Base-by-base conservation (phyloP, 1,140 invertebrate genomes). In the Lucilia sericata region DNA sequence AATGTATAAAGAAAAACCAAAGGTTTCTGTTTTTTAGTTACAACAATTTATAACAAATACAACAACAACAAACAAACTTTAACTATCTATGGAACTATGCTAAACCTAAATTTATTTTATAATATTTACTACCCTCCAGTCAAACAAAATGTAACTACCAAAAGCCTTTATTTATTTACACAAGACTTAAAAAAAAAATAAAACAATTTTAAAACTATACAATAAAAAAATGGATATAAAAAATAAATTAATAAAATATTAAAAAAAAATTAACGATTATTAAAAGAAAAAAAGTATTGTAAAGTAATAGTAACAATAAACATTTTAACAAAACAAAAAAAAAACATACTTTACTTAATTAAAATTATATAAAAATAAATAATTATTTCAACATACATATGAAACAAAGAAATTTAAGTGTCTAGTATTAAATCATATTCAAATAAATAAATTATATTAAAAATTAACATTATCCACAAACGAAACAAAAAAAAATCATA, bases 131-230 rank as follows among this genome's bases (percentile, higher is more conserved):
- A 83, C 82, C 82, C 82, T 83, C 82, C 82, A 75, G 42, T 51
- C 21, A 36, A 30, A 78, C 14, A 78, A 78, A 78, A 78, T 42
- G 19, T 42, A 83, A 83, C 82, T 83, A 83, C 70, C 82, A 83
- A 83, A 83, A 83, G 82, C 82, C 82, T 83, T 83, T 83, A 74
- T 83, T 83, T 83, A 75, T 74, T 75, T 75, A 83, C 74, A 83
- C 70, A 83, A 74, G 74, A 75, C 82, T 75, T n/a, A 25, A 21
- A 74, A 42, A 14, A 13, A 42, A 65, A 25, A 14, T 17, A 82
- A 19, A 82, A 82, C 7, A 70, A 83, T 55, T 74, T 47, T 47
- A 34, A 75, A 78, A 42, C 78, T 51, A 76, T 30, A 51, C 49
- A 83, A 42, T 36, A 65, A 51, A 17, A 51, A 30, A 51, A 74